Evolutionary conservation across 2,797 vertebrate genomes (phyloP).

Genomic region (Alauda arvensis): DNA sequence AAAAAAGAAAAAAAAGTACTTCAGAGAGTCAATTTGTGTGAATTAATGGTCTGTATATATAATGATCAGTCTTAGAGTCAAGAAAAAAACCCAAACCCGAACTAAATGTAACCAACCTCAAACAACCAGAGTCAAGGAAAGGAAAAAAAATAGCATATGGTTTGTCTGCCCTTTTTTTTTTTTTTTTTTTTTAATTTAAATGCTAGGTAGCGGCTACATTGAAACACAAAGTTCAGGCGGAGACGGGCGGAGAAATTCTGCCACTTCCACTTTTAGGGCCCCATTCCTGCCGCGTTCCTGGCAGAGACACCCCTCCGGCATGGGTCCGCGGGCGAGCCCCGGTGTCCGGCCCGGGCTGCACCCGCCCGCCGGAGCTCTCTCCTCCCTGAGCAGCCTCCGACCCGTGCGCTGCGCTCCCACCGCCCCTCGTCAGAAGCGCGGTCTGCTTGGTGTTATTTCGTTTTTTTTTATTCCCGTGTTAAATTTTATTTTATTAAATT

Average conservation of each 20-base stretch:
- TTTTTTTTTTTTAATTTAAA: no score
- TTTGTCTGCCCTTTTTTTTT: fast-evolving
- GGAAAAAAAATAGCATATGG: no score
- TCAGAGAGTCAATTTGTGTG: no score
- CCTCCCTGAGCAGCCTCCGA: no score
- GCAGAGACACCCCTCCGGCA: fast-evolving
- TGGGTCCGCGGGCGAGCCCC: fast-evolving
- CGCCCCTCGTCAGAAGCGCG: no score
- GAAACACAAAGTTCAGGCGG: neutral
- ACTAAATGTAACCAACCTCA: neutral
- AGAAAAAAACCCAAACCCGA: neutral
- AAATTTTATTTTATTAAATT: neutral
- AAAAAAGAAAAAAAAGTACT: no score
- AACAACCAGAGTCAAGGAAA: fast-evolving
- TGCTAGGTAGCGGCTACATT: neutral
- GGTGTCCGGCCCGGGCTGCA: neutral
- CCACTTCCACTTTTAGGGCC: neutral
- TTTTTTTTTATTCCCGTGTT: neutral
- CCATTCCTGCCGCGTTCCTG: fast-evolving
- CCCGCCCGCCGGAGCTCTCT: no score
- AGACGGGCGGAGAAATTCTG: neutral
- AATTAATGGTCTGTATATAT: neutral
- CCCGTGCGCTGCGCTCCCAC: neutral
- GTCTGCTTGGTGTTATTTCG: no score
- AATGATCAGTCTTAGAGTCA: neutral